Base-by-base conservation (phyloP, 2,888 invertebrate species). In the Heliconius cydno region DNA sequence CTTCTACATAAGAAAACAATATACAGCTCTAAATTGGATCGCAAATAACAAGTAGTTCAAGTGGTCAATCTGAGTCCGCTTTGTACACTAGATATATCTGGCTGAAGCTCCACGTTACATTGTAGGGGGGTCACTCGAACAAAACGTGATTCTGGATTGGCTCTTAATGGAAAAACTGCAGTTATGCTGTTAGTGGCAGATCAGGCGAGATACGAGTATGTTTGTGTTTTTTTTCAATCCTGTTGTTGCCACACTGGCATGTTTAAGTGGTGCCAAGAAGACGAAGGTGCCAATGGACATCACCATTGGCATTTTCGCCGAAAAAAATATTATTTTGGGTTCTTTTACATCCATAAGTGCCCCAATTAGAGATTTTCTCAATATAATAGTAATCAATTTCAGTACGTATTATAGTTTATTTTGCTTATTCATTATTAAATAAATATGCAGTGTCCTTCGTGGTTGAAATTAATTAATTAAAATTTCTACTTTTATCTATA, bases 41-140 rank as follows among this genome's bases (percentile, higher is more conserved):
- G 46, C 41, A 68, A 68, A 38, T n/a, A 68, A 68, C 67, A 68
- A 46, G 41, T 41, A 22, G 41, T 70, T 25, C 7, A 70, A 70
- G 13, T 70, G 41, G 25, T 25, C 41, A 70, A 70, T 70, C 25
- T 41, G 28, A 15, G 25, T 68, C 38, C 67, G 22, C n/a, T 12
- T 3, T 68, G n/a, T 41, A 67, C 13, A 41, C 68, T 41, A 15
- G 68, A 2, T 46, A 15, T 70, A 70, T 70, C 70, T 46, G 41
- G 41, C 41, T 70, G 25, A 25, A 70, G 25, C 25, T n/a, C 41
- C n/a, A 25, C 25, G 30, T 67, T 38, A 68, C 68, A 41, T 38
- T 30, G 67, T 41, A 68, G 38, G 19, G 38, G 19, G 41, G 41
- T 70, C 70, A 70, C 70, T 46, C 70, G 1, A 41, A 25, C 3